phyloP scores from a whole-genome alignment of 2,888 invertebrate species.

The Drosophila peninsularis region DNA sequence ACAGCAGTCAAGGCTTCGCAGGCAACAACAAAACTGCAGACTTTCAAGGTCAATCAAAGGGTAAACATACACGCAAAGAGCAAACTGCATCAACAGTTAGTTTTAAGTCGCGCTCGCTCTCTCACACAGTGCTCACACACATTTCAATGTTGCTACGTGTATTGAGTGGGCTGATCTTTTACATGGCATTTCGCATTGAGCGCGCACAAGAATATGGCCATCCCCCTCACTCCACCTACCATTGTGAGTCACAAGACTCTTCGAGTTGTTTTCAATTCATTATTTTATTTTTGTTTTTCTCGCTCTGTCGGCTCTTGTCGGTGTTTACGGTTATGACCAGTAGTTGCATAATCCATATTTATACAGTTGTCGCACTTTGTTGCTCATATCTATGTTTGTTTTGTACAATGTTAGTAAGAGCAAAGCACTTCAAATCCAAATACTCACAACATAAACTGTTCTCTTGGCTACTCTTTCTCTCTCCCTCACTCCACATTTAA shows the following conservation, averaged over 20 bases:
- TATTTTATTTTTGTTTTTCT: conserved; percentile 27
- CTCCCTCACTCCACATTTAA: neutral
- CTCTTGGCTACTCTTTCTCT: neutral
- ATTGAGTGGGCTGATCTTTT: conserved; percentile 19
- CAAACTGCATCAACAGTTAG: conserved; percentile 67
- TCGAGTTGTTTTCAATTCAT: conserved; percentile 36
- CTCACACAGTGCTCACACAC: conserved; percentile 6
- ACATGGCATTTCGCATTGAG: conserved; percentile 14
- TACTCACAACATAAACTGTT: neutral
- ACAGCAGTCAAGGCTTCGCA: conserved; percentile 6
- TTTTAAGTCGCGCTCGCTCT: conserved; percentile 29
- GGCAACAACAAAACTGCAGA: neutral
- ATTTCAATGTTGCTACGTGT: neutral
- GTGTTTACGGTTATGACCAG: conserved; percentile 25
- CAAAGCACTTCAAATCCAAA: conserved; percentile 7
- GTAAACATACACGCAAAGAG: conserved; percentile 41
- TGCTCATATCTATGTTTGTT: conserved; percentile 2
- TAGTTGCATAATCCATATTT: conserved; percentile 31
- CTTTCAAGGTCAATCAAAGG: conserved; percentile 74
- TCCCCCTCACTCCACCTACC: neutral
- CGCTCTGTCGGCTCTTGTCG: conserved; percentile 3
- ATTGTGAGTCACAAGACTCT: neutral
- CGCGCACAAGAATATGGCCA: conserved; percentile 2
- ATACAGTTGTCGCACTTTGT: conserved; percentile 37
- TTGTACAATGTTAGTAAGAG: conserved; percentile 11